Evolutionary conservation across 2,113 vertebrate species (phyloP), one percentile per base, ranked within the genome.

Genomic region (Tursiops truncatus): DNA sequence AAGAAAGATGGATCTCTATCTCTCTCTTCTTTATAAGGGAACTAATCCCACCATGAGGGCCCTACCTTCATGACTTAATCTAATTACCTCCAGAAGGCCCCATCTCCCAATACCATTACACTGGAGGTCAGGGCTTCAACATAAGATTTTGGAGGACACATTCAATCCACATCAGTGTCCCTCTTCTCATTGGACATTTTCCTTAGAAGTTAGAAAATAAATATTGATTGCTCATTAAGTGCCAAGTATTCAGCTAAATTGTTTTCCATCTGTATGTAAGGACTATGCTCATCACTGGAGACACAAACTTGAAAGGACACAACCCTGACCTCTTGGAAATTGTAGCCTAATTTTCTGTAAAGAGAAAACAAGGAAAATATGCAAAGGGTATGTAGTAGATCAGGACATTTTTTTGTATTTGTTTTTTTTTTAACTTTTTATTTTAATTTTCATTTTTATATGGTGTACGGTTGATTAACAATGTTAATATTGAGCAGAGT

Each of bases 351-450:
- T 38, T 87, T 5, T 77, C 44, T 47, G 5, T 41, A 28, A 70
- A 94, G n/a, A 88, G 28, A 86, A 62, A 91, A 33, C 31, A 71
- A 93, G n/a, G 50, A 77, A 65, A 94, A 63, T 74, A 71, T 71
- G 2, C 36, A 41, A 53, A 28, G 5, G 1, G 2, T 91, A 1
- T 68, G 15, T 50, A 68, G 17, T 41, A 88, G 12, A 50, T n/a
- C 12, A 62, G 20, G 0, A 8, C 25, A 11, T 21, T 77, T 63
- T 65, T 36, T 47, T 53, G 11, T 31, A 58, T 76, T 47, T 60
- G 14, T 31, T 20, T 76, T 31, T 28, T 28, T 23, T n/a, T 65
- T 28, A 26, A 58, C 20, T 58, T 58, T 58, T 58, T 21, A 18
- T 58, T 58, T 58, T 21, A 21, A 17, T 53, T 53, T 53, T 53